Conservation (phyloP, 2,113 vertebrate species). For the Grammomys dolichurus region DNA sequence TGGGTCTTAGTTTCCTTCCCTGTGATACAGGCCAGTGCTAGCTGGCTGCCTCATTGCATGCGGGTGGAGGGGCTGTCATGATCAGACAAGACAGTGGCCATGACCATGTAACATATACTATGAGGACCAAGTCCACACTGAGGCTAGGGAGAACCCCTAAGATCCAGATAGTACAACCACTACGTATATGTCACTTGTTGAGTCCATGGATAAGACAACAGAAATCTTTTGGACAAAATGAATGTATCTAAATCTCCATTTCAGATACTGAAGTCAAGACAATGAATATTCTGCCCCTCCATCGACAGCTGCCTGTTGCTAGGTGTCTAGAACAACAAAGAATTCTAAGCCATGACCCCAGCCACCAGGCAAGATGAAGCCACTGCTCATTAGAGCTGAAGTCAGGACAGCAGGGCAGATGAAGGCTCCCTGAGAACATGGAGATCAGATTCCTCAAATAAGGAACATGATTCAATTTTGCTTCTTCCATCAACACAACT, state of each 20-base stretch:
- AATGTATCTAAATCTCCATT: constrained; percentile 45
- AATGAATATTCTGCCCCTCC: constrained; percentile 62
- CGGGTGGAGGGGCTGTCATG: neutral
- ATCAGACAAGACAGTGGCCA: neutral
- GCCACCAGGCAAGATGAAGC: constrained; percentile 53
- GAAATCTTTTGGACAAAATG: neutral
- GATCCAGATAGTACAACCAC: neutral
- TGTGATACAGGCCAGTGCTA: neutral
- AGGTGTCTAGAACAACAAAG: constrained; percentile 53
- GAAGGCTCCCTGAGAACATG: constrained; percentile 45
- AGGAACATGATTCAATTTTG: constrained; percentile 62
- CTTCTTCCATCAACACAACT: constrained; percentile 49
- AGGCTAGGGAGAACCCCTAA: neutral
- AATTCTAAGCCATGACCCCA: constrained; percentile 21
- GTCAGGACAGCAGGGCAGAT: constrained; percentile 19
- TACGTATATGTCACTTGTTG: constrained; percentile 5
- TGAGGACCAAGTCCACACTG: neutral
- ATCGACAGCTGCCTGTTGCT: constrained; percentile 55
- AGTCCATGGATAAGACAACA: neutral
- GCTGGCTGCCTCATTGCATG: neutral
- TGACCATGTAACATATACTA: neutral
- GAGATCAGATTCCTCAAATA: constrained; percentile 59
- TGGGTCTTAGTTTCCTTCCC: neutral
- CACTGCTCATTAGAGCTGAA: constrained; percentile 64
- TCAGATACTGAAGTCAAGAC: constrained; percentile 31